These are phyloP conservation scores for Hemichromis elongatus DNA, from an alignment of 2,113 vertebrate species.

Conservation along the genomic window DNA sequence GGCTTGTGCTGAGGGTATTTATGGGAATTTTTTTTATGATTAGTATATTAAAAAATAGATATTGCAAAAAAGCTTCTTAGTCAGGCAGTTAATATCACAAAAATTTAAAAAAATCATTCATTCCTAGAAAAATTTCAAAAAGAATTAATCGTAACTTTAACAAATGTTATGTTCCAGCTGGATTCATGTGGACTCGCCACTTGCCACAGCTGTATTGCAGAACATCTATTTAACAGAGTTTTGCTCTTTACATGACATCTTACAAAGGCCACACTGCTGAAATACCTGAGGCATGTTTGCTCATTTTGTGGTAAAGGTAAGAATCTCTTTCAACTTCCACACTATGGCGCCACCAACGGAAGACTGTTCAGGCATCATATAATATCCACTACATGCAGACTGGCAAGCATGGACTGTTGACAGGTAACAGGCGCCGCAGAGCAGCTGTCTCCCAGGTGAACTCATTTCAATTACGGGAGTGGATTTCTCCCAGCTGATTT, in stretches of 20 bases:
- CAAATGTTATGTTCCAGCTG: neutral
- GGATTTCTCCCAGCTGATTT: conserved; percentile 60
- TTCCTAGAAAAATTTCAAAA: neutral
- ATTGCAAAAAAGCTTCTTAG: neutral
- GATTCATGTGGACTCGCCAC: neutral
- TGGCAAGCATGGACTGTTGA: conserved; percentile 16
- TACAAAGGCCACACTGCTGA: neutral
- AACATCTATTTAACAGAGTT: neutral
- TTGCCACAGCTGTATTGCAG: neutral
- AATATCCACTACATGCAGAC: neutral
- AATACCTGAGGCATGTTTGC: neutral
- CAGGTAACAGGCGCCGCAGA: conserved; percentile 42
- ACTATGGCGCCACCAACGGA: neutral
- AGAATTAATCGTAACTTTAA: neutral
- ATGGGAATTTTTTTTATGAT: neutral
- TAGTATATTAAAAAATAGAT: neutral
- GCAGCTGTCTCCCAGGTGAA: conserved; percentile 65
- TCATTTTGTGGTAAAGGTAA: neutral
- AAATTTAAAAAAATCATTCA: neutral
- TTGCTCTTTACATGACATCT: neutral
- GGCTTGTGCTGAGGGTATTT: neutral
- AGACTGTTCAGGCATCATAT: neutral
- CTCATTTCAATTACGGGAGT: conserved; percentile 68
- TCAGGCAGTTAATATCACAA: neutral
- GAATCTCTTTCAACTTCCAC: neutral